phyloP scores from a whole-genome alignment of 92 coral and sea anemone genomes.

The Porites divaricata region DNA sequence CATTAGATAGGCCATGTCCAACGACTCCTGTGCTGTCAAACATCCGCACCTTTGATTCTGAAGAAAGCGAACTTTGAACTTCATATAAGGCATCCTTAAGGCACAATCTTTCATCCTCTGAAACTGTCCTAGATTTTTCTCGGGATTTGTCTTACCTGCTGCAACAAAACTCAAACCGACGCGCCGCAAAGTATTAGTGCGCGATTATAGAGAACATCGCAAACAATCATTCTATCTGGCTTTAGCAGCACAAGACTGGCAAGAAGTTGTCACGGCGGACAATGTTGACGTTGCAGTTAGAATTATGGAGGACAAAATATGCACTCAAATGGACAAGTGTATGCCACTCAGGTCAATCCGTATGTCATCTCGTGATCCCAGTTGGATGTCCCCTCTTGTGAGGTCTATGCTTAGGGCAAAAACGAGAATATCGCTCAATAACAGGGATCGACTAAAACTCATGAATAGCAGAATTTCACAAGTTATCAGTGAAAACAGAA shows the following conservation, averaged over 20 bases:
- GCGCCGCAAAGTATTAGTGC: slow-evolving; percentile 40
- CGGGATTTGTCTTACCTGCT: slow-evolving; percentile 61
- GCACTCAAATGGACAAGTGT: slow-evolving; percentile 3
- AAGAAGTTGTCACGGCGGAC: background rate
- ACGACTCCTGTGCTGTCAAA: slow-evolving; percentile 17
- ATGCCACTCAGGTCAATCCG: slow-evolving; percentile 24
- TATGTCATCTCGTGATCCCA: slow-evolving; percentile 54
- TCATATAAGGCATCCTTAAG: slow-evolving; percentile 14
- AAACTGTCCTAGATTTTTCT: background rate
- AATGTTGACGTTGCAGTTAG: slow-evolving; percentile 18
- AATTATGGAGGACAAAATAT: slow-evolving; percentile 8
- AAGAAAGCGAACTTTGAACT: slow-evolving; percentile 5
- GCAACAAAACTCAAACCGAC: slow-evolving; percentile 66
- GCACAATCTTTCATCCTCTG: slow-evolving; percentile 27
- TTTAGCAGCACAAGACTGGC: slow-evolving; percentile 42
- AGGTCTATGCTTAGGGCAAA: slow-evolving; percentile 34
- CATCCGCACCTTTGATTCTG: slow-evolving; percentile 19
- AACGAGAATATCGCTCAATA: slow-evolving; percentile 34
- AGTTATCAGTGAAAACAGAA: background rate
- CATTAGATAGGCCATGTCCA: slow-evolving; percentile 24
- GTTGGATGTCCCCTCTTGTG: slow-evolving; percentile 53
- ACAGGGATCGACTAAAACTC: background rate
- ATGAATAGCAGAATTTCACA: slow-evolving; percentile 24
- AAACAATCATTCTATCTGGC: slow-evolving; percentile 49
- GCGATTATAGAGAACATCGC: slow-evolving; percentile 64